Evolutionary conservation across 2,888 invertebrate species (phyloP).

Genomic region (Petrophora chlorosata): DNA sequence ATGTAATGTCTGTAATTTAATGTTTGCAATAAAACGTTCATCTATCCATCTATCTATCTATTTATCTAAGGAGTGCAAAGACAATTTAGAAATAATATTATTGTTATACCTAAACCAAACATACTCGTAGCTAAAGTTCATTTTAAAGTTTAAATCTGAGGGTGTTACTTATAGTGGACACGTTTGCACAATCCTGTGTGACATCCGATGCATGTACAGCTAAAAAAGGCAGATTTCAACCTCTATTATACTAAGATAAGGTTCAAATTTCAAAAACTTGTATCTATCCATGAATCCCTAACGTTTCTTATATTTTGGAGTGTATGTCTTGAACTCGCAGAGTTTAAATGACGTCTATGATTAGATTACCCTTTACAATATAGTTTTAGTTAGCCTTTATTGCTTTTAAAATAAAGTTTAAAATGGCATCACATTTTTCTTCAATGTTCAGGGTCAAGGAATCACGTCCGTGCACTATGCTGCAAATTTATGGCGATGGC

Average conservation of each 20-base stretch:
- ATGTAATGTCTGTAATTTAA: no score
- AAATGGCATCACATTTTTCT: background rate
- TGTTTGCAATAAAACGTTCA: no score
- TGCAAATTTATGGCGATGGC: background rate
- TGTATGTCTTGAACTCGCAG: slow-evolving; percentile 1
- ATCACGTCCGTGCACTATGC: slow-evolving; percentile 1
- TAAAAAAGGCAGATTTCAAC: background rate
- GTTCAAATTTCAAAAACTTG: slow-evolving; percentile 1
- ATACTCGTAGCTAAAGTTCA: slow-evolving; percentile 12
- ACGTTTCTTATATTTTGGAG: slow-evolving; percentile 3
- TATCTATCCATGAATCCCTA: background rate
- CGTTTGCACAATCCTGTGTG: slow-evolving; percentile 44
- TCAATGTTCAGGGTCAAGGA: background rate
- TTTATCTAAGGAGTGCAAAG: no score
- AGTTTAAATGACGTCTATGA: background rate
- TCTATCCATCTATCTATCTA: no score
- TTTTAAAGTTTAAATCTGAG: slow-evolving; percentile 27
- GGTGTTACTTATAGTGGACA: slow-evolving; percentile 35
- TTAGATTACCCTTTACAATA: background rate
- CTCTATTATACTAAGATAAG: background rate
- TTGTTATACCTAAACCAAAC: no score
- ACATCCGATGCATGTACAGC: slow-evolving; percentile 22
- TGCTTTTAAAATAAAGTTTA: background rate
- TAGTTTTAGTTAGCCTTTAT: background rate
- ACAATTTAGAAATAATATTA: no score